Conservation (phyloP, 2,888 invertebrate genomes). For the Dynastes grantii region DNA sequence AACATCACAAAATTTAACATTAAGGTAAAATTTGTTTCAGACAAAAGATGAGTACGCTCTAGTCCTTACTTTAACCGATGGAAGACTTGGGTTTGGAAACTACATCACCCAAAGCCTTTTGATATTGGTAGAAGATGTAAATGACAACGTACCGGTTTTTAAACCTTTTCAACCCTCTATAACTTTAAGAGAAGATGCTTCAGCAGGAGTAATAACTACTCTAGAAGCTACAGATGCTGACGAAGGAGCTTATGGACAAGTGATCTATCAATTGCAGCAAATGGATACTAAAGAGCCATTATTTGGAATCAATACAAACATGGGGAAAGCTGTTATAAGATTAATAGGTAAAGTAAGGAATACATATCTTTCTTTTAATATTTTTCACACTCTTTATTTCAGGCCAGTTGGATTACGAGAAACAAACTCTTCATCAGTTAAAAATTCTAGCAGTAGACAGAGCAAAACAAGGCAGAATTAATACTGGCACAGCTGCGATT, state of each 20-base stretch:
- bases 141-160: conserved; percentile 93
- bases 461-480: conserved; percentile 86
- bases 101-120: conserved; percentile 92
- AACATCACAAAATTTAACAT: background rate
- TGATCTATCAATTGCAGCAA: conserved; percentile 89
- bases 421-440: conserved; percentile 89
- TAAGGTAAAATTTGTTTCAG: conserved; percentile 70
- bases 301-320: conserved; percentile 87
- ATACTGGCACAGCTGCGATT: conserved; percentile 91
- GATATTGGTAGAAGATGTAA: conserved; percentile 91
- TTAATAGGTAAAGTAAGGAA: conserved; percentile 75
- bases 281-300: conserved; percentile 83
- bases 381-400: background rate
- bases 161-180: conserved; percentile 89
- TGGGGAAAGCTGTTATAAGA: conserved; percentile 88
- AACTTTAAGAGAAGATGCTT: conserved; percentile 85
- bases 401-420: conserved; percentile 85
- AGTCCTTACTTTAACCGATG: conserved; percentile 91
- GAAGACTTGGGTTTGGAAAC: conserved; percentile 88
- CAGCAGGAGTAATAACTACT: conserved; percentile 82
- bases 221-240: conserved; percentile 92
- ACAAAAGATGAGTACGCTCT: conserved; percentile 90
- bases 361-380: background rate
- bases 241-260: conserved; percentile 94
- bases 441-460: conserved; percentile 88